Percentiles rank a stretch among this genome's conserved stretches.
Evolutionary conservation across 2,888 invertebrate species (phyloP).

Genomic region (Pemphredon lugubris): DNA sequence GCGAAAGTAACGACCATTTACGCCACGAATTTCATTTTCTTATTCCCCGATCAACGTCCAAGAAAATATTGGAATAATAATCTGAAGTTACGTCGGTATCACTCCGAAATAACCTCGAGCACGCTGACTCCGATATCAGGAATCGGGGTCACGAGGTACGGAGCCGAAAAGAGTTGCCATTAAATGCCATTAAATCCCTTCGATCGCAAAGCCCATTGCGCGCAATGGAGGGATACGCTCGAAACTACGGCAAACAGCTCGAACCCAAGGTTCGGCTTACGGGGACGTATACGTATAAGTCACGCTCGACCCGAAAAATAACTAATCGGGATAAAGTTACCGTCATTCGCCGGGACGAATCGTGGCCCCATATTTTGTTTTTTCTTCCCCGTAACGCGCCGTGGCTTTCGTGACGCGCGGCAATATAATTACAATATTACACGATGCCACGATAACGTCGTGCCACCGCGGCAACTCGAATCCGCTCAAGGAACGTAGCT

Average conservation of each 20-base stretch:
- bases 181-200: too few relatives aligned
- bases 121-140: too few relatives aligned
- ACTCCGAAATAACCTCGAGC: too few relatives aligned
- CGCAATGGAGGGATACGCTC: too few relatives aligned
- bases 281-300: conserved; percentile 47
- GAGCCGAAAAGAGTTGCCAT: too few relatives aligned
- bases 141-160: too few relatives aligned
- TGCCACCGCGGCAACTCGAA: conserved; percentile 42
- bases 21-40: too few relatives aligned
- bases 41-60: too few relatives aligned
- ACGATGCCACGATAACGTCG: conserved; percentile 68
- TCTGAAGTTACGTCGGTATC: too few relatives aligned
- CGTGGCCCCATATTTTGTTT: conserved; percentile 48
- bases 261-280: conserved; percentile 20
- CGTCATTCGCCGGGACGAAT: conserved; percentile 56
- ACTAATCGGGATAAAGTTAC: conserved; percentile 49
- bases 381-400: conserved; percentile 44
- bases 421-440: conserved; percentile 75
- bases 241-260: conserved; percentile 22
- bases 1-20: too few relatives aligned
- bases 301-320: conserved; percentile 55
- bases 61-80: too few relatives aligned
- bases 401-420: conserved; percentile 59
- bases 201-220: too few relatives aligned
- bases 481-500: conserved; percentile 9